Base-by-base conservation (phyloP, 2,113 vertebrate genomes). In the Cranoglanis bouderius region DNA sequence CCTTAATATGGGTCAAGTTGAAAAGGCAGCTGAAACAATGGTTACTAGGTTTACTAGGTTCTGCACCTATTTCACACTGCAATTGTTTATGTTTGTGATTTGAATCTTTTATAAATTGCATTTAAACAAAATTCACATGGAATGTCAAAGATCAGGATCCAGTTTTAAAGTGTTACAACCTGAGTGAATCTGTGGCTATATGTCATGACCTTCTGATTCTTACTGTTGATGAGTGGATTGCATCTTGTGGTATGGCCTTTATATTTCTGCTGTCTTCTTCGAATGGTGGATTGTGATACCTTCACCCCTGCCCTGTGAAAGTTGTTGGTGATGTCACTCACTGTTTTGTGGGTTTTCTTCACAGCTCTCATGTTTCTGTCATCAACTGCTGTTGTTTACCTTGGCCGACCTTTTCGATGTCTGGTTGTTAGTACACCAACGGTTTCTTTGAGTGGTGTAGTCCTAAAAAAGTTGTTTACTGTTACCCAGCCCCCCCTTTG, bases 1-100 rank as follows among this genome's bases (percentile, higher is more conserved):
- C 92, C 91, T 91, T 38, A 19, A 84, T 90, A 94, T 94, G 72
- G 92, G 94, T 94, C 90, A 57, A 57, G 32, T 26, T 61, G 24
- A 78, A 65, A 80, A 81, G n/a, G 12, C 26, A 40, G 6, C 4
- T 51, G 6, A 26, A 40, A 35, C 24, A 85, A 74, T 57, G 38
- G 61, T 81, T 21, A 72, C 6, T 12, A 55, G 19, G 19, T 21
- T 38, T 40, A 82, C 10, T 14, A 35, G 19, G 19, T 12, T 57
- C 19, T 61, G 10, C 21, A 82, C 35, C 21, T 26, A 40, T 29
- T 61, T 59, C 53, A 59, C 8, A 9, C 18, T 7, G 38, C n/a
- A 82, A 57, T 24, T 35, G 29, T 38, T 21, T 59, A 63, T 9
- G 32, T 80, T n/a, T 80, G 40, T 14, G 10, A 29, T 49, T 77